Percentiles rank a stretch among this genome's conserved stretches.
Evolutionary conservation across 1,140 invertebrate genomes (phyloP).

Genomic region (Spodoptera litura): DNA sequence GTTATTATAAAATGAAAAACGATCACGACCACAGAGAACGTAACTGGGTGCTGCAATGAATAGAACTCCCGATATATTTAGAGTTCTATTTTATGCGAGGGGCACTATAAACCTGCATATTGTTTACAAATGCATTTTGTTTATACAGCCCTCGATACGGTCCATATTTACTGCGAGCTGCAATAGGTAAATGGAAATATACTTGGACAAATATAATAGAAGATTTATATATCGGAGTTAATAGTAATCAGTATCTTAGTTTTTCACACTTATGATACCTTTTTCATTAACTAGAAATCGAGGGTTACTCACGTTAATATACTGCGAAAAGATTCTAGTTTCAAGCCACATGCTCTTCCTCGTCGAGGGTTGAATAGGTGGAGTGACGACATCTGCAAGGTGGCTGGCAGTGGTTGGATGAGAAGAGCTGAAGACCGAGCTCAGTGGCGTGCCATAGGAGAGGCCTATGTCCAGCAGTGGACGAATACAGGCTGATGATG

Average conservation of each 20-base stretch:
- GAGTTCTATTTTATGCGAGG: constrained; percentile 16
- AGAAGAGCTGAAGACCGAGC: too few relatives aligned
- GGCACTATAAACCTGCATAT: constrained; percentile 5
- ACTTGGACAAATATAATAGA: neutral
- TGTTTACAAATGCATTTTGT: constrained; percentile 16
- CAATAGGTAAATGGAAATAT: neutral
- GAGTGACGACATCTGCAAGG: too few relatives aligned
- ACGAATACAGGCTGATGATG: too few relatives aligned
- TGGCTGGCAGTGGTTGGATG: too few relatives aligned
- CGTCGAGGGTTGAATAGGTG: too few relatives aligned
- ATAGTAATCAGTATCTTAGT: too few relatives aligned
- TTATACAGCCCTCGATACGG: constrained; percentile 12
- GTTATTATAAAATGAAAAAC: neutral
- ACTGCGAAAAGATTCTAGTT: too few relatives aligned
- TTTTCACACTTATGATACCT: neutral
- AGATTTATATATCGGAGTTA: neutral
- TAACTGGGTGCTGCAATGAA: neutral
- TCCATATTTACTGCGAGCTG: neutral
- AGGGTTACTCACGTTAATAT: too few relatives aligned
- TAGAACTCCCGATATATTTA: constrained; percentile 3
- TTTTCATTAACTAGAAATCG: neutral
- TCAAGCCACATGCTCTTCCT: too few relatives aligned
- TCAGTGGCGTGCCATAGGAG: too few relatives aligned
- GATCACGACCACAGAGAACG: neutral
- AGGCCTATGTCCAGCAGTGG: too few relatives aligned